Evolutionary conservation across 2,797 vertebrate species (phyloP).

Genomic region (Danio albolineatus): DNA sequence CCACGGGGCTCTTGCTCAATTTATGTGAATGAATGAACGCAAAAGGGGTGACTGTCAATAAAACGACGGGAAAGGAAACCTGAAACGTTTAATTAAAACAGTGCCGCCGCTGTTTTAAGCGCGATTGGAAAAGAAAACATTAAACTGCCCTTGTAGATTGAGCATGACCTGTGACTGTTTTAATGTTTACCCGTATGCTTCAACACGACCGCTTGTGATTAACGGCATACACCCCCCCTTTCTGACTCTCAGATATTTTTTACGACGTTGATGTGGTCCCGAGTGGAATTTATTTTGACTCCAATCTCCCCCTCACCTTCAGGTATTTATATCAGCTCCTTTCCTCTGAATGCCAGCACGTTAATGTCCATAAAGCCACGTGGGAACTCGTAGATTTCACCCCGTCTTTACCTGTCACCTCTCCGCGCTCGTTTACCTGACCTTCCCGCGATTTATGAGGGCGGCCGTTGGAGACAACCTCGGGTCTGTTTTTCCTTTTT

Average conservation of each 20-base stretch:
- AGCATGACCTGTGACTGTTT: slow-evolving; percentile 66
- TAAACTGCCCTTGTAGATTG: slow-evolving; percentile 68
- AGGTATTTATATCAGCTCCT: slow-evolving; percentile 78
- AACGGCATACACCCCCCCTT: slow-evolving; percentile 68
- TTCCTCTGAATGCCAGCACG: slow-evolving; percentile 69
- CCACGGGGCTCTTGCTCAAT: slow-evolving; percentile 32
- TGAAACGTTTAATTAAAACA: slow-evolving; percentile 75
- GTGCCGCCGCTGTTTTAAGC: slow-evolving; percentile 71
- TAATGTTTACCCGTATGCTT: slow-evolving; percentile 73
- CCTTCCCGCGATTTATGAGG: slow-evolving; percentile 76
- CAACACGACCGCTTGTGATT: slow-evolving; percentile 67
- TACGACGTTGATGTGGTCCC: slow-evolving; percentile 77
- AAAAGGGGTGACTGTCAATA: slow-evolving; percentile 29
- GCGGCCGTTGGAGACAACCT: slow-evolving; percentile 72
- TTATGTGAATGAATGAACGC: slow-evolving; percentile 40
- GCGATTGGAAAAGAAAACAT: slow-evolving; percentile 65
- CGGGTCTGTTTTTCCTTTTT: slow-evolving; percentile 73
- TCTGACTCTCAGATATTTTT: slow-evolving; percentile 74
- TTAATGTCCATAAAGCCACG: slow-evolving; percentile 73
- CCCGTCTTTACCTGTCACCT: slow-evolving; percentile 73
- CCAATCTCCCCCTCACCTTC: slow-evolving; percentile 74
- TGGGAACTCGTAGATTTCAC: slow-evolving; percentile 62
- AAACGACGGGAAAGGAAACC: slow-evolving; percentile 56
- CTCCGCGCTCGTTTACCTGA: slow-evolving; percentile 63
- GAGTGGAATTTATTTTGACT: slow-evolving; percentile 78